Evolutionary conservation across 2,888 invertebrate species (phyloP).

Genomic region (Diarsia brunnea): DNA sequence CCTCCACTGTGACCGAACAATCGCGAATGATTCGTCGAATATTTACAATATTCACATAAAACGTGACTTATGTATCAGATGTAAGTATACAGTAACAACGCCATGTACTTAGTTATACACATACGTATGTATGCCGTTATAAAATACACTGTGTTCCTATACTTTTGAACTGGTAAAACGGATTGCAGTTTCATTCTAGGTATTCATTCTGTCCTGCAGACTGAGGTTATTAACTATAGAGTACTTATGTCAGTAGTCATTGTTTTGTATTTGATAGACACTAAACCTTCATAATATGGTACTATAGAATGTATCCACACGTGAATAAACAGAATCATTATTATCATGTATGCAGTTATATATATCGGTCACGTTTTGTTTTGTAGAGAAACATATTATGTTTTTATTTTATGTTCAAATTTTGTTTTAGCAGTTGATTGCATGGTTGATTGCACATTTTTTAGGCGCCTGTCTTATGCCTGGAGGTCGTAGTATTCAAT

Average conservation of each 20-base stretch:
- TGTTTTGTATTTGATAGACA: conserved; percentile 3
- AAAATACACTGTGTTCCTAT: conserved; percentile 66
- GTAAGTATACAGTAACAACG: conserved; percentile 58
- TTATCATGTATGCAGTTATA: conserved; percentile 7
- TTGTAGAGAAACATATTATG: neutral
- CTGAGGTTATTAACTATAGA: conserved; percentile 44
- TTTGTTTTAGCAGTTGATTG: neutral
- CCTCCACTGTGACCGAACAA: conserved; percentile 71
- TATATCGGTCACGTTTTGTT: conserved; percentile 30
- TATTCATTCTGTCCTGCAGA: conserved; percentile 41
- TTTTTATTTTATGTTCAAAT: neutral
- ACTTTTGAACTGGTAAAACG: conserved; percentile 53
- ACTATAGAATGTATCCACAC: neutral
- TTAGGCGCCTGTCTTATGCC: neutral
- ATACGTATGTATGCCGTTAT: conserved; percentile 51
- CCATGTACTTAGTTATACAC: conserved; percentile 57
- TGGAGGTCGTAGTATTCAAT: neutral
- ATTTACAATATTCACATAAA: conserved; percentile 74
- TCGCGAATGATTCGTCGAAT: conserved; percentile 72
- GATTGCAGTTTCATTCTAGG: conserved; percentile 38
- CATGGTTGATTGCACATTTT: neutral
- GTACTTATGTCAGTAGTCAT: neutral
- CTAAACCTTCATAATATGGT: neutral
- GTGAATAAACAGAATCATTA: conserved; percentile 12
- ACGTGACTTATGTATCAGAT: conserved; percentile 63